Evolutionary conservation across 2,797 vertebrate species (phyloP).

Genomic region (Parotocinclus haroldoi): DNA sequence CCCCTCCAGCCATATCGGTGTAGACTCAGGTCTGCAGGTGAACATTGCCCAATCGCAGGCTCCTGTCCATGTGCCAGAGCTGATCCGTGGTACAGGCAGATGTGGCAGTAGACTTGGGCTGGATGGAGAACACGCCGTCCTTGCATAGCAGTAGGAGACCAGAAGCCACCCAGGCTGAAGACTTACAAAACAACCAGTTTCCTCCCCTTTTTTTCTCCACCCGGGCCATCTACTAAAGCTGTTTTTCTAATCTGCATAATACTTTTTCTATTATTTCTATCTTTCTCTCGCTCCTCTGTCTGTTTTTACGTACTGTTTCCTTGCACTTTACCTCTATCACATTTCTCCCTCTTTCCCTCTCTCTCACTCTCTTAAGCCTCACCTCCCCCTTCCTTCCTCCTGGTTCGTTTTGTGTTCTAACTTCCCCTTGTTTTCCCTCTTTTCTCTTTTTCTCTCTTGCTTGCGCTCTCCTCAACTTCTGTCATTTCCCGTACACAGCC

Average conservation of each 20-base stretch:
- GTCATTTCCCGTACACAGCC: constrained; percentile 51
- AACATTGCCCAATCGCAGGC: constrained; percentile 14
- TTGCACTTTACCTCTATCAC: constrained; percentile 55
- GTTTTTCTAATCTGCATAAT: constrained; percentile 74
- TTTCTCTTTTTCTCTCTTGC: constrained; percentile 36
- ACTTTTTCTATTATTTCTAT: constrained; percentile 67
- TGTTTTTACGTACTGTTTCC: constrained; percentile 54
- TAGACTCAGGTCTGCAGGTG: constrained; percentile 7
- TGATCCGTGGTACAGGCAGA: constrained; percentile 44
- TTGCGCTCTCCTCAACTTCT: constrained; percentile 39
- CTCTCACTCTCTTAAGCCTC: constrained; percentile 17
- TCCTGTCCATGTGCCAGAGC: constrained; percentile 15
- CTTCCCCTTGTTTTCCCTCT: constrained; percentile 46
- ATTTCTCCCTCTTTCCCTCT: constrained; percentile 49
- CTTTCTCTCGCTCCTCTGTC: constrained; percentile 45
- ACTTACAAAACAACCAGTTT: constrained; percentile 66
- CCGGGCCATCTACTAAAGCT: constrained; percentile 70
- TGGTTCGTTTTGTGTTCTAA: constrained; percentile 47
- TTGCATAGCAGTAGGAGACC: constrained; percentile 67
- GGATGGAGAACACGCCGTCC: constrained; percentile 59
- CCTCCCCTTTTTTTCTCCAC: constrained; percentile 59
- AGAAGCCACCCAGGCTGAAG: constrained; percentile 53
- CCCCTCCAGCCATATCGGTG: constrained; percentile 31
- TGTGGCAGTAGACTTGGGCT: constrained; percentile 55
- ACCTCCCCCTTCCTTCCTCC: constrained; percentile 59